Evolutionary conservation across 2,797 vertebrate species (phyloP).

Genomic region (Coccyzus lansbergi): DNA sequence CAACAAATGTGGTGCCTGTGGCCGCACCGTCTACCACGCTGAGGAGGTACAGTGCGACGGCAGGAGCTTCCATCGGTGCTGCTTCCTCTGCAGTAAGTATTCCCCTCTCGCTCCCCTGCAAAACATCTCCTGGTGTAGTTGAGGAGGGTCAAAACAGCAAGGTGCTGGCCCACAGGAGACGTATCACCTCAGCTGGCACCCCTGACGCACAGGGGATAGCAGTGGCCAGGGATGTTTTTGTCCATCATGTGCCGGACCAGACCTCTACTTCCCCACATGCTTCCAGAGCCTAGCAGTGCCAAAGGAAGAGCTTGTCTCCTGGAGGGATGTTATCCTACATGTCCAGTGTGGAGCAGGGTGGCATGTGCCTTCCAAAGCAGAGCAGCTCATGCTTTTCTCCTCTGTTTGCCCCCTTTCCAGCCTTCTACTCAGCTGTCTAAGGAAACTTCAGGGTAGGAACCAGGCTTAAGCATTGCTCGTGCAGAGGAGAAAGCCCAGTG

Average conservation of each 20-base stretch:
- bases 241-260: fast-evolving
- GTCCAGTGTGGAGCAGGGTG: fast-evolving
- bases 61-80: slow-evolving; percentile 92
- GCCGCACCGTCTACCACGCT: slow-evolving; percentile 89
- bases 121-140: neutral
- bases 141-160: neutral
- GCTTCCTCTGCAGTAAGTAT: slow-evolving; percentile 95
- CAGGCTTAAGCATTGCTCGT: neutral
- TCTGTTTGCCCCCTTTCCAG: neutral
- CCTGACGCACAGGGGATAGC: fast-evolving
- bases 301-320: neutral
- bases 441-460: neutral
- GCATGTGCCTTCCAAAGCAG: neutral
- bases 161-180: neutral
- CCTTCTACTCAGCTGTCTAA: neutral
- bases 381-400: neutral
- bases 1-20: slow-evolving; percentile 88
- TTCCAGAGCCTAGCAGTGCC: neutral
- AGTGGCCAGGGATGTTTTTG: neutral
- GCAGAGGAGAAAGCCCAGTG: neutral
- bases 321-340: neutral
- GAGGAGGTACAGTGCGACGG: slow-evolving; percentile 96
- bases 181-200: neutral
- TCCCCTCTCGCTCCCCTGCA: neutral
- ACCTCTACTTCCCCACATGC: neutral